Evolutionary conservation across 1,140 invertebrate species (phyloP).

Genomic region (Myzus persicae): DNA sequence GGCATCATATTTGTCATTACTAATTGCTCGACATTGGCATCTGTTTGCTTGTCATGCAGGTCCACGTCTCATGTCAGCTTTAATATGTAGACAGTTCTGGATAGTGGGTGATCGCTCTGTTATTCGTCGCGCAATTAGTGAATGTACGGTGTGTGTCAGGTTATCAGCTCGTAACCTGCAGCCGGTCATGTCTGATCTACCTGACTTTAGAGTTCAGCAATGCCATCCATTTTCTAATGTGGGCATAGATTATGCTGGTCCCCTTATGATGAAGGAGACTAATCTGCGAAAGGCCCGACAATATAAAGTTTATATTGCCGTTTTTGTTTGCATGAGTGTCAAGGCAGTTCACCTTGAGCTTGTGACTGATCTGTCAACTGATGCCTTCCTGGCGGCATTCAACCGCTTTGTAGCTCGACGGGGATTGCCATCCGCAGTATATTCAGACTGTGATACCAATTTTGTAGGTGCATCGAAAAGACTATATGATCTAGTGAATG

Average conservation of each 20-base stretch:
- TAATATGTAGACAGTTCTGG: slow-evolving; percentile 37
- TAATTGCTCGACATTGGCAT: slow-evolving; percentile 2
- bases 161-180: background rate
- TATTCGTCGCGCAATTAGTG: background rate
- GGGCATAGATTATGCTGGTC: slow-evolving; percentile 62
- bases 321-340: slow-evolving; percentile 66
- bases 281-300: background rate
- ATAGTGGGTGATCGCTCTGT: background rate
- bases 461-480: slow-evolving; percentile 62
- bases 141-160: background rate
- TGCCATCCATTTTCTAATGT: slow-evolving; percentile 7
- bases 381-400: slow-evolving; percentile 64
- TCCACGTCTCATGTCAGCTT: background rate
- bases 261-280: background rate
- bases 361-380: slow-evolving; percentile 64
- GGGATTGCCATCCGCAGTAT: slow-evolving; percentile 63
- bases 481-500: background rate
- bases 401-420: slow-evolving; percentile 64
- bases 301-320: slow-evolving; percentile 63
- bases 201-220: background rate
- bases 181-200: slow-evolving; percentile 34
- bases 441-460: slow-evolving; percentile 64
- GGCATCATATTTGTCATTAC: background rate
- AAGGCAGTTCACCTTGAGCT: slow-evolving; percentile 66
- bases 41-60: slow-evolving; percentile 13